Evolutionary conservation across 1,140 invertebrate genomes (phyloP), one percentile per base, ranked within the genome.

Genomic region (Caerostris darwini): DNA sequence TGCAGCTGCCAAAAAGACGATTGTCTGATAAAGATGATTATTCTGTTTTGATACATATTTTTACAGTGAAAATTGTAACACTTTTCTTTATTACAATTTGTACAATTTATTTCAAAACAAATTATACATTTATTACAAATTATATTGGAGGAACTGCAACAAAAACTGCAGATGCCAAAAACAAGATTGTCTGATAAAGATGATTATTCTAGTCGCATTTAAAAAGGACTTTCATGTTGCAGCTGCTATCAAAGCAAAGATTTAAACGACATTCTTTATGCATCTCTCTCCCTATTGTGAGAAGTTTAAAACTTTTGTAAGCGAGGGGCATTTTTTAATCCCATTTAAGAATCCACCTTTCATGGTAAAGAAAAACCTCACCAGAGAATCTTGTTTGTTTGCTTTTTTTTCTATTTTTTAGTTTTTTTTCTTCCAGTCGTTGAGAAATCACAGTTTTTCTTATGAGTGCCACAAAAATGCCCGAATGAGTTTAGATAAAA

Each of bases 391-490:
- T 34, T 34, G 34, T 34, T 34, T 34, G 34, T 34, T 34, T 34
- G 34, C 12, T 8, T 50, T 77, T 77, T 34, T 34, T 53, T 77
- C 50, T 77, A 50, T 34, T 19, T 64, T 14, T 17, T 34, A 34
- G 2, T 1, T 34, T 34, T 34, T 34, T 34, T 34, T 34, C 34
- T 34, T 34, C 34, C 34, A 5, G 71, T 50, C 83, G 54, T 85
- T n/a, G 54, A 85, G 19, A 85, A 85, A 85, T 85, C 83, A 85
- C 56, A 59, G 83, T 85, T 85, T 85, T 57, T 34, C 83, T 54
- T 85, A 19, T 85, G 83, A 85, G 83, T 59, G 83, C 83, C 57
- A 34, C 82, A n/a, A 85, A n/a, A 58, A 59, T 34, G 17, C 19
- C 83, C 83, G 56, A 85, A 85, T 58, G 54, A 34, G 57, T n/a